These are phyloP conservation scores for Gymnoscopelus microlampas DNA, from an alignment of 2,797 vertebrate species.

Conservation along the genomic window DNA sequence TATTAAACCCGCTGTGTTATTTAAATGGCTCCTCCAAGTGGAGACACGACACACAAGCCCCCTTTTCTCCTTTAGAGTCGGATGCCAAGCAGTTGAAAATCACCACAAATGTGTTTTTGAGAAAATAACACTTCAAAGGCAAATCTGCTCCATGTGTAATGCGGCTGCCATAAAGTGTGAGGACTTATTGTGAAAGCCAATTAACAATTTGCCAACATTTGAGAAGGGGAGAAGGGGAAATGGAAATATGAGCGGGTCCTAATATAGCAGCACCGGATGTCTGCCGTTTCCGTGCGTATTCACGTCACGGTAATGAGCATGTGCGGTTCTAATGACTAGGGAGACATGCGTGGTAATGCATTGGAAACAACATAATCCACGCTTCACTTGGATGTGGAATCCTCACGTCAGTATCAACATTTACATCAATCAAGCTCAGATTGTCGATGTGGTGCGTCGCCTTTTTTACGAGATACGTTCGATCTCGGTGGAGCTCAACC, in stretches of 20 bases:
- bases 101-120: slow-evolving; percentile 31
- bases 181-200: slow-evolving; percentile 29
- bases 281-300: slow-evolving; percentile 5
- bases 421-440: slow-evolving; percentile 21
- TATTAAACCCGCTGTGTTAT: slow-evolving; percentile 60
- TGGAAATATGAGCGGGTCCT: neutral
- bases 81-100: slow-evolving; percentile 42
- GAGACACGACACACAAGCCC: slow-evolving; percentile 11
- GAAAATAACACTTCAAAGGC: slow-evolving; percentile 17
- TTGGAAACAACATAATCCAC: slow-evolving; percentile 33
- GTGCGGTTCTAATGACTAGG: neutral
- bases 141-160: slow-evolving; percentile 32
- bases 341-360: slow-evolving; percentile 20
- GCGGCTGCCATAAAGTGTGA: slow-evolving; percentile 22
- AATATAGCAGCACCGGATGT: neutral
- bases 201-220: slow-evolving; percentile 13
- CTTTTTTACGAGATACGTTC: slow-evolving; percentile 25
- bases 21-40: slow-evolving; percentile 37
- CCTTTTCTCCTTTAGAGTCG: slow-evolving; percentile 30
- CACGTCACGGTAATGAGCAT: slow-evolving; percentile 23
- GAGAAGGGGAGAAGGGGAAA: slow-evolving; percentile 1
- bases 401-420: neutral
- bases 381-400: slow-evolving; percentile 45
- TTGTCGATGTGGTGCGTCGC: slow-evolving; percentile 25
- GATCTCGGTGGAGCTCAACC: slow-evolving; percentile 37